Evolutionary conservation across 1,140 invertebrate genomes (phyloP), one percentile per base, ranked within the genome.

Genomic region (Cyclina sinensis): DNA sequence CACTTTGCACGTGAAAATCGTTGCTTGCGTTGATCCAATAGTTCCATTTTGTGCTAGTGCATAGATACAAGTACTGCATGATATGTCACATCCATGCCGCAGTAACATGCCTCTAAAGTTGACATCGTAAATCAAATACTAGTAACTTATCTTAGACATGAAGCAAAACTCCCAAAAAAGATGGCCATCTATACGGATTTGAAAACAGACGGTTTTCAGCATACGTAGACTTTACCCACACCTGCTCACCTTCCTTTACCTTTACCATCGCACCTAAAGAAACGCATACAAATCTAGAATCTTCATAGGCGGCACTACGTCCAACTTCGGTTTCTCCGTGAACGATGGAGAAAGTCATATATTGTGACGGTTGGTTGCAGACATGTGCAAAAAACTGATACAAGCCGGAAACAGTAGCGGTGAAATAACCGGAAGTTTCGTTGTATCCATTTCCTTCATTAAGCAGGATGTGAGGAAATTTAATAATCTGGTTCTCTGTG

Each of bases 371-470:
- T 11, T 16, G 1, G 18, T 70, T 70, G 21, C 65, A 70, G 9
- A 39, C 35, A 27, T 70, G 65, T 39, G 37, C 65, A 18, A 35
- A 37, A 27, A 70, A 70, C 2, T 70, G 37, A 18, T 70, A 70
- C 16, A 70, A 11, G 1, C 65, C 65, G 18, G 32, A 7, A 4
- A 43, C 37, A 18, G 65, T 32, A 7, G 65, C 65, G 1, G 65
- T 70, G n/a, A 70, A 70, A 21, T 39, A 37, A 18, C 65, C 65
- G 30, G 65, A 30, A 27, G 32, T 39, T 5, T 1, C 3, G 37
- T 70, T n/a, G 39, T 70, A 70, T n/a, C 32, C 65, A 18, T 37
- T 1, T 24, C 65, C 32, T 43, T 70, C 65, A n/a, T 70, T 70
- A 1, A 70, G 27, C 14, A 70, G 16, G 16, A 70, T 35, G 39